Evolutionary conservation across 1,140 invertebrate genomes (phyloP).

Genomic region (Orius insidiosus): DNA sequence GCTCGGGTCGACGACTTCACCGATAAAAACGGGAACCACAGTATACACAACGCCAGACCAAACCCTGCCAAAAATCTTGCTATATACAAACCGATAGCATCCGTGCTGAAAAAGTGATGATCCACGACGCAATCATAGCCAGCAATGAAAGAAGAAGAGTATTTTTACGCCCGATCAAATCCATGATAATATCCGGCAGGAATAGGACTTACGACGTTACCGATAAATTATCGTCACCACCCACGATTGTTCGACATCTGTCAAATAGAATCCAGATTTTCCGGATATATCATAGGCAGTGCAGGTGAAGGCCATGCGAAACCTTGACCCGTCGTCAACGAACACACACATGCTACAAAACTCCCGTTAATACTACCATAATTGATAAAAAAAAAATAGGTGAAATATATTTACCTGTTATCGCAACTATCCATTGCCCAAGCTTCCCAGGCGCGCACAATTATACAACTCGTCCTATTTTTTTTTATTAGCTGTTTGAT

Average conservation of each 20-base stretch:
- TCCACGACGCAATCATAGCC: conserved; percentile 26
- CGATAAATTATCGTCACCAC: conserved; percentile 16
- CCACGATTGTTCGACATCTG: conserved; percentile 10
- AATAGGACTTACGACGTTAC: conserved; percentile 20
- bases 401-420: not conserved
- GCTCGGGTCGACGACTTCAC: conserved; percentile 31
- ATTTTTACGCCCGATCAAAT: conserved; percentile 54
- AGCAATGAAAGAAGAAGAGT: conserved; percentile 45
- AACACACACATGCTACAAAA: conserved; percentile 6
- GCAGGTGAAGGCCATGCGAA: conserved; percentile 13
- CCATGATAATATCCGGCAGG: conserved; percentile 32
- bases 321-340: conserved; percentile 4
- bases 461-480: no score
- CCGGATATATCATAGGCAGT: conserved; percentile 9
- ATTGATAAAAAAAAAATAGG: not conserved
- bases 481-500: no score
- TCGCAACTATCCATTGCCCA: not conserved
- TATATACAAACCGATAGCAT: conserved; percentile 10
- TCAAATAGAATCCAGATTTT: conserved; percentile 4
- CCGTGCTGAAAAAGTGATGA: conserved; percentile 28
- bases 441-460: no score
- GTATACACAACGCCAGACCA: conserved; percentile 56
- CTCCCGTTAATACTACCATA: not conserved
- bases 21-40: conserved; percentile 42
- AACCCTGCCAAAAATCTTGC: conserved; percentile 31